These are phyloP conservation scores for Brenthis hecate DNA, from an alignment of 2,888 invertebrate genomes.

Conservation along the genomic window DNA sequence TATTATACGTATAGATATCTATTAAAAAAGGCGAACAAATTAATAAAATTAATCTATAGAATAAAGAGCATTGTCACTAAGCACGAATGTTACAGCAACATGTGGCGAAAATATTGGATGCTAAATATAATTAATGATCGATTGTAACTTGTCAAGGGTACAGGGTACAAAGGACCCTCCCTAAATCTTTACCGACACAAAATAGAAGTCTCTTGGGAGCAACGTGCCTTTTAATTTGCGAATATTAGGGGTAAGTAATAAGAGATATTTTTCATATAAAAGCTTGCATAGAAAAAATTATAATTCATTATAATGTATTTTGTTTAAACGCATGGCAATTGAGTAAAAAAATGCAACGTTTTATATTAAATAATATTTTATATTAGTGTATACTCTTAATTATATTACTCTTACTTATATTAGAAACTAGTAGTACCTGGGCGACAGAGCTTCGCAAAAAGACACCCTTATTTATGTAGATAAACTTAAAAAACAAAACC, in stretches of 20 bases:
- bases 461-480: no score
- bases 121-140: constrained; percentile 80
- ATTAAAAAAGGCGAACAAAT: no score
- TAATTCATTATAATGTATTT: constrained; percentile 24
- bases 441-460: no score
- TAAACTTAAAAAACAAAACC: no score
- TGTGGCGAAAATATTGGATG: constrained; percentile 75
- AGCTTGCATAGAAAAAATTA: constrained; percentile 39
- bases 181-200: constrained; percentile 72
- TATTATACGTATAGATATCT: no score
- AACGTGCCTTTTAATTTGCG: constrained; percentile 80
- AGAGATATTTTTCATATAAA: constrained; percentile 44
- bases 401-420: no score
- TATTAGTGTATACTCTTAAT: no score
- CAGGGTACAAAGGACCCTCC: constrained; percentile 63
- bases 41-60: no score
- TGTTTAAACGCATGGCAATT: not conserved
- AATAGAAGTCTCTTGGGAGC: constrained; percentile 68
- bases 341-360: no score
- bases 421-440: no score
- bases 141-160: constrained; percentile 69
- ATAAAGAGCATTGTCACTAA: constrained; percentile 45
- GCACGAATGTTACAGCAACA: constrained; percentile 56
- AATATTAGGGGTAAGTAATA: constrained; percentile 68
- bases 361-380: no score